Base-by-base conservation (phyloP, 2,113 vertebrate genomes). In the Motacilla tschutschensis region DNA sequence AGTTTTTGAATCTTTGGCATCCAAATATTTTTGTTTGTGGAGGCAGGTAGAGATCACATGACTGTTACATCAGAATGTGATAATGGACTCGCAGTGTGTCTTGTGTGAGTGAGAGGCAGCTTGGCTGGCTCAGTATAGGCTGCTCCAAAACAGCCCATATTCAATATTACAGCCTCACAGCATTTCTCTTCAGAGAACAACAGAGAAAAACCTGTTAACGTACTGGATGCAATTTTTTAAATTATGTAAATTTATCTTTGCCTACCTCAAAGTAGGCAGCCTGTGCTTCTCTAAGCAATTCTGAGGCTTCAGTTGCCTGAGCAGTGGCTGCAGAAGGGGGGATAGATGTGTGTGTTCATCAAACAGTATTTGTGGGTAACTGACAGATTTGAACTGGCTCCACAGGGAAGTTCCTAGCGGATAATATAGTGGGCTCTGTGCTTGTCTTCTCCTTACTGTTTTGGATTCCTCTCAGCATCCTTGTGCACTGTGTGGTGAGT, bases 401-500 rank as follows among this genome's bases (percentile, higher is more conserved):
- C 90, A 73, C 96, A 99, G 99, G 99, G 40, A 99, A 99, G 94
- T 99, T 99, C 92, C 94, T 99, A 55, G 98, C 99, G 1, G 99
- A 99, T 89, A 99, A 99, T 93, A 99, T 99, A 14, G 99, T 99
- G 40, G 99, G 99, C 31, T 99, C 99, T 2, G 99, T 99, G n/a
- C 96, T 99, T 54, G 98, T 99, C 62, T 99, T 99, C 96, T 99
- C 99, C 48, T 94, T 99, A 33, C 44, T 99, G 41, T 98, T 99
- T 83, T 99, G 99, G 99, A 99, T 99, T 93, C 99, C 99, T 71
- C 97, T 99, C 93, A 99, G 99, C 94, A 98, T 99, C 92, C 97
- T 99, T 57, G 99, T 99, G 85, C 99, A 99, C 75, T 99, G 98
- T 59, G 98, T 99, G 99, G 99, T 99, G 95, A 98, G 99, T 97